Base-by-base conservation (phyloP, 2,888 invertebrate genomes). In the Neelides folsomi region DNA sequence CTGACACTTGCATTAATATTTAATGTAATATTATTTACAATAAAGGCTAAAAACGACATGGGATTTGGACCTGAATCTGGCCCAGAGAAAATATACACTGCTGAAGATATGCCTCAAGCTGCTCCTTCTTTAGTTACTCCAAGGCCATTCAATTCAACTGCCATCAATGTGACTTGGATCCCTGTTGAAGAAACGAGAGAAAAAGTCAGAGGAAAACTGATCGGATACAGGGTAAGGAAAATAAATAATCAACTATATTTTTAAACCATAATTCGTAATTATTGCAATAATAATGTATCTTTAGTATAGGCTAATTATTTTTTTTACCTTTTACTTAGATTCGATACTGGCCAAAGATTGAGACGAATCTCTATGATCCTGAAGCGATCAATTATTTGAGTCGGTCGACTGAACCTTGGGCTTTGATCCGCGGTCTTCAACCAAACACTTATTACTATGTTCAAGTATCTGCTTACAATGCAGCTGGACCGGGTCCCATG, bases 381-480 rank as follows among this genome's bases (percentile, higher is more conserved):
- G 60, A 62, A 55, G 76, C 81, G 51, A 82, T 87, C 41, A 88
- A 86, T 69, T 89, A 83, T 69, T 72, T 93, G 51, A 90, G 89
- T 9, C 78, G 90, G 56, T 83, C 83, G 1, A 86, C 83, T 1
- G 77, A 81, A 48, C 81, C 86, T 49, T 84, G 86, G 82, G 88
- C 93, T 1, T 74, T 92, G 2, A 86, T 97, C 67, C 92, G 95
- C 10, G 95, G 94, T 62, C 74, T 97, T 46, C 82, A 86, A 66
- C 89, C 93, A 0, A 85, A 94, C 69, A 90, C 86, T 0, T 86
- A 90, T 68, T 97, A 97, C 72, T 83, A 77, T 66, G 89, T 95
- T 1, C 88, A 90, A 75, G 85, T 88, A 1, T 93, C 94, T 89
- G 93, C 89, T 0, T 94, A 88, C 67, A 95, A 95, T 73, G 80